These are phyloP conservation scores for Leptinotarsa undecemlineata DNA, from an alignment of 1,140 invertebrate species.

Conservation along the genomic window DNA sequence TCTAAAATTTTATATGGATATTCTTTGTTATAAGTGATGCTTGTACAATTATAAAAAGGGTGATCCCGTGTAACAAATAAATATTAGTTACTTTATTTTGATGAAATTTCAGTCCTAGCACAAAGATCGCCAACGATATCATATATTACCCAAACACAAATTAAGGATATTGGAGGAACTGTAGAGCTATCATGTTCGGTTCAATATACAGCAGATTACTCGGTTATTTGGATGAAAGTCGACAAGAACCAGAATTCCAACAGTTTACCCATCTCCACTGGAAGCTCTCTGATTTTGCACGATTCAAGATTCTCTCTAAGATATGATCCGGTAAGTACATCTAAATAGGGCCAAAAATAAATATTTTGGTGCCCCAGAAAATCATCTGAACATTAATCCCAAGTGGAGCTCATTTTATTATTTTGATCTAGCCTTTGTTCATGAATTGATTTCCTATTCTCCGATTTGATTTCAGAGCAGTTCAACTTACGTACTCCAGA, in stretches of 20 bases:
- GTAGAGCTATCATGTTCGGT: slow-evolving; percentile 88
- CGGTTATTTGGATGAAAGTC: slow-evolving; percentile 76
- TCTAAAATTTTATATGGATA: too few relatives aligned
- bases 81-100: not conserved
- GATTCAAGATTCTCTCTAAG: slow-evolving; percentile 86
- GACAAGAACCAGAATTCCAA: slow-evolving; percentile 61
- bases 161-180: slow-evolving; percentile 86
- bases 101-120: slow-evolving; percentile 58
- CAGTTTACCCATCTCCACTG: slow-evolving; percentile 75
- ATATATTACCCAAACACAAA: slow-evolving; percentile 88
- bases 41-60: too few relatives aligned
- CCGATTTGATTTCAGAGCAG: slow-evolving; percentile 43
- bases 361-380: too few relatives aligned
- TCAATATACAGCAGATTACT: slow-evolving; percentile 84
- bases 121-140: slow-evolving; percentile 89
- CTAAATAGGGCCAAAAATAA: too few relatives aligned
- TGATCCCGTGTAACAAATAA: not conserved
- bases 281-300: slow-evolving; percentile 79
- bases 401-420: too few relatives aligned
- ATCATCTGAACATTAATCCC: too few relatives aligned
- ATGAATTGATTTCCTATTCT: not conserved
- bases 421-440: too few relatives aligned
- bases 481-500: slow-evolving; percentile 61
- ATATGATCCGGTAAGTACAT: slow-evolving; percentile 72
- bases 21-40: too few relatives aligned